Evolutionary conservation across 30 jellyfish, hydroid and myxozoan species (phyloP), one percentile per base, ranked within the genome.

Genomic region (Haliclystus octoradiatus): DNA sequence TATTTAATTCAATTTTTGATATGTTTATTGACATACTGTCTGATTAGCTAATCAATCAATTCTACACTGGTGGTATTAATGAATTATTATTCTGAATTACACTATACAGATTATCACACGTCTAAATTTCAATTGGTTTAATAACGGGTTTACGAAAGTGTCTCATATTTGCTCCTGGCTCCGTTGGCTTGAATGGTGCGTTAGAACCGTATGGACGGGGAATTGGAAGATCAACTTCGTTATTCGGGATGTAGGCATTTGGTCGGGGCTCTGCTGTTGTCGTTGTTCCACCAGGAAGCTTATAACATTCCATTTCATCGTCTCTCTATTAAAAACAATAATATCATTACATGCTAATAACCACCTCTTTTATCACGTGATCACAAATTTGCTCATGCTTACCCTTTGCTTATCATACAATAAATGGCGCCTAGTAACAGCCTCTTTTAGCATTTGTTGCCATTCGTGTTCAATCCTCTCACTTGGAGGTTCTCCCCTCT

Each of bases 181-280:
- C 93, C 4, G 93, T 26, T 2, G 96, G 96, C 62, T 85, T 85
- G 53, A 85, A 85, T 15, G 96, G 96, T 25, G 96, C 96, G 24
- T 61, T 78, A 7, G 86, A 83, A 2, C 96, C 96, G 40, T 85
- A 85, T 24, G 96, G 96, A 66, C 93, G 67, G 15, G 96, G 96
- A 30, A 85, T 79, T 1, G 96, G 96, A 24, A 85, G 65, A 40
- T 79, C 89, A 2, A 80, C 47, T 33, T 76, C 93, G 60, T 85
- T 93, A 77, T 85, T 93, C 4, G 96, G 96, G 33, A 85, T 85
- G 72, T 85, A 85, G 0, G 96, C 96, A 73, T 85, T 85, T 23
- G 96, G 96, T 13, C 96, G 93, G 2, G 96, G 96, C 49, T 85
- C 96, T 5, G 96, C 96, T 0, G 96, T 85, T 31, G 96, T 85